Conservation (phyloP, 1,140 invertebrate species). For the Callitettix versicolor region DNA sequence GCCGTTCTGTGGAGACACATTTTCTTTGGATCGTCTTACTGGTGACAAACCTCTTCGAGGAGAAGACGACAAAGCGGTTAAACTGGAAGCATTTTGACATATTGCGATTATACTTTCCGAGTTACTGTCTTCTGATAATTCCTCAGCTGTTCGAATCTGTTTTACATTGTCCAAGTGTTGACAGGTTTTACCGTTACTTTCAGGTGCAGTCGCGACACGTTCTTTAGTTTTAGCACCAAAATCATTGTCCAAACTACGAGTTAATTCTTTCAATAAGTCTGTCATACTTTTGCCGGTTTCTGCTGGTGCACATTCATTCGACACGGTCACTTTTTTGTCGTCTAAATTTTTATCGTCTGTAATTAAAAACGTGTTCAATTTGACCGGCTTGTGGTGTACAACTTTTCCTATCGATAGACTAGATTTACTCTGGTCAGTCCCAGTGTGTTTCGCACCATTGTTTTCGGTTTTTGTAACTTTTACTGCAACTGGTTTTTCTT, state of each 20-base stretch:
- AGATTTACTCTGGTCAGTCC: neutral
- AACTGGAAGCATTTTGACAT: no score
- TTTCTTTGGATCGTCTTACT: no score
- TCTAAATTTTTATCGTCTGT: conserved; percentile 11
- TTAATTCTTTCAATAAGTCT: conserved; percentile 21
- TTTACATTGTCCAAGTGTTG: no score
- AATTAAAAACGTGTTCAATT: conserved; percentile 8
- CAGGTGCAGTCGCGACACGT: neutral
- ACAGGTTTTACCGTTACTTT: no score
- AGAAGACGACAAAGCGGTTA: no score
- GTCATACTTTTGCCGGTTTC: conserved; percentile 18
- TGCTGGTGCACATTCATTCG: neutral
- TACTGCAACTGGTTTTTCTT: neutral
- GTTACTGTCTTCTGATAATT: no score
- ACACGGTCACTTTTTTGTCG: neutral
- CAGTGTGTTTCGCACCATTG: neutral
- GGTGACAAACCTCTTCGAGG: no score
- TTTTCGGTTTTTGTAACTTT: neutral
- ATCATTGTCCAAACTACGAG: conserved; percentile 21
- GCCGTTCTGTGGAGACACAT: no score
- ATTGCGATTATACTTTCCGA: no score
- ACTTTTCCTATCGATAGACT: conserved; percentile 10
- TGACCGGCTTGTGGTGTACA: conserved; percentile 13
- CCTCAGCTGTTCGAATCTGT: no score
- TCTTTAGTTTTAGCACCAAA: conserved; percentile 14